A percentile compares a stretch with the other conserved stretches of the same genome.
These are phyloP conservation scores for Brachyrhaphis roseni DNA, from an alignment of 2,797 vertebrate species.

Conservation along the genomic window DNA sequence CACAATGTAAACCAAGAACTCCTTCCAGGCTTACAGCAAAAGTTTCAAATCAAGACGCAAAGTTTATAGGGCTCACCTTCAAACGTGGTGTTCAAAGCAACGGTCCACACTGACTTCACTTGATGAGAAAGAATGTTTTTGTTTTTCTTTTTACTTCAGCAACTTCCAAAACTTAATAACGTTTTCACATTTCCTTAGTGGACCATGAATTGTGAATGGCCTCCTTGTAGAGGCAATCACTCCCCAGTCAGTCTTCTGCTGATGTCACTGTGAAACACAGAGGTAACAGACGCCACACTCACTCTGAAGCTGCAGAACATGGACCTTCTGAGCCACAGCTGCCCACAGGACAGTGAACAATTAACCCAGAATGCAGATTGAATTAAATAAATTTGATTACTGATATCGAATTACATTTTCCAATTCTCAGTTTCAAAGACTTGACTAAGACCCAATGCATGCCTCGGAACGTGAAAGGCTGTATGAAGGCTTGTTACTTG, in stretches of 20 bases:
- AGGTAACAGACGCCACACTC: background rate
- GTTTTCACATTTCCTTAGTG: background rate
- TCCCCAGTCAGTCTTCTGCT: background rate
- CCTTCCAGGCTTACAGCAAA: no score
- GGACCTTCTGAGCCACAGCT: background rate
- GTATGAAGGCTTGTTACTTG: background rate
- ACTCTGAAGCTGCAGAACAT: background rate
- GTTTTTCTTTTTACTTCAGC: background rate
- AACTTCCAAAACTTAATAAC: background rate
- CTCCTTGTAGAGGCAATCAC: background rate
- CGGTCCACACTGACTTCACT: background rate
- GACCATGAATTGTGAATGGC: background rate
- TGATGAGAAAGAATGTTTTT: background rate
- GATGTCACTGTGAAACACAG: background rate
- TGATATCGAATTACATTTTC: background rate
- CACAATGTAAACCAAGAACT: no score
- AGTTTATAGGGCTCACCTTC: background rate
- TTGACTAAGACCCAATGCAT: background rate
- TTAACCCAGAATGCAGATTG: slow-evolving; percentile 7
- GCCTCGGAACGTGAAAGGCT: background rate
- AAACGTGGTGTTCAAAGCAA: background rate
- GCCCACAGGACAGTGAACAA: background rate
- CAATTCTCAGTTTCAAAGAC: background rate
- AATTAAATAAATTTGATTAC: background rate
- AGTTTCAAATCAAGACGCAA: background rate